These are phyloP conservation scores for Lepidurus packardi DNA, from an alignment of 1,140 invertebrate genomes.

Conservation along the genomic window DNA sequence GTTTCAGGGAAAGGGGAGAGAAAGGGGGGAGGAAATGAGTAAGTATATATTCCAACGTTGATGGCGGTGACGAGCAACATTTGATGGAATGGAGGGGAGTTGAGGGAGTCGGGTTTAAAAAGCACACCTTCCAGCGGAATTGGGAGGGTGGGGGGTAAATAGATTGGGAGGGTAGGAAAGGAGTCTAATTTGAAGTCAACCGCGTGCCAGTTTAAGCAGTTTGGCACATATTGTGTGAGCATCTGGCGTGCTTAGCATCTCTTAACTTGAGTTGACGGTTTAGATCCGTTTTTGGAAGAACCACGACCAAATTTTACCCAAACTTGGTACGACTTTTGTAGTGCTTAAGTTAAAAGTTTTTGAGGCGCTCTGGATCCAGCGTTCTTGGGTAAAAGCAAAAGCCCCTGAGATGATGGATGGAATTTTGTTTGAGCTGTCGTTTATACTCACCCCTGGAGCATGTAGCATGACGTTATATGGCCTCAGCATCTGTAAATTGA, in stretches of 20 bases:
- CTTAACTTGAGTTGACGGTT: background rate
- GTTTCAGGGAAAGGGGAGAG: background rate
- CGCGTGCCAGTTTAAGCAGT: background rate
- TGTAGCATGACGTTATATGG: background rate
- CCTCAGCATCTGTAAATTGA: background rate
- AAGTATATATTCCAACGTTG: background rate
- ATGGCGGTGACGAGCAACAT: conserved; percentile 14
- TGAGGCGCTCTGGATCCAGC: background rate
- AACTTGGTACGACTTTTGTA: too few species aligned
- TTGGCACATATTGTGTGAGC: conserved; percentile 21
- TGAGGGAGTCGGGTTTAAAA: background rate
- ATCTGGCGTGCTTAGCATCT: conserved; percentile 13
- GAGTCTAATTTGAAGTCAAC: background rate
- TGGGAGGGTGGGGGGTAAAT: too few species aligned
- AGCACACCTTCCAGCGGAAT: background rate
- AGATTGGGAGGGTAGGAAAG: background rate
- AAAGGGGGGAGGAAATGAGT: background rate
- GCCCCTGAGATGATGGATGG: background rate
- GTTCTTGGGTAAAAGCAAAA: background rate
- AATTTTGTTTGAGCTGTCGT: background rate
- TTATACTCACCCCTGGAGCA: background rate
- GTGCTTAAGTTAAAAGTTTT: background rate
- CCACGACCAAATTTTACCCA: too few species aligned
- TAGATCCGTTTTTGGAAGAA: background rate
- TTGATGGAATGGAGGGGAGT: background rate